A percentile compares a stretch with the other conserved stretches of the same genome.
phyloP scores from a whole-genome alignment of 2,797 vertebrate genomes.

The Mus spretus region DNA sequence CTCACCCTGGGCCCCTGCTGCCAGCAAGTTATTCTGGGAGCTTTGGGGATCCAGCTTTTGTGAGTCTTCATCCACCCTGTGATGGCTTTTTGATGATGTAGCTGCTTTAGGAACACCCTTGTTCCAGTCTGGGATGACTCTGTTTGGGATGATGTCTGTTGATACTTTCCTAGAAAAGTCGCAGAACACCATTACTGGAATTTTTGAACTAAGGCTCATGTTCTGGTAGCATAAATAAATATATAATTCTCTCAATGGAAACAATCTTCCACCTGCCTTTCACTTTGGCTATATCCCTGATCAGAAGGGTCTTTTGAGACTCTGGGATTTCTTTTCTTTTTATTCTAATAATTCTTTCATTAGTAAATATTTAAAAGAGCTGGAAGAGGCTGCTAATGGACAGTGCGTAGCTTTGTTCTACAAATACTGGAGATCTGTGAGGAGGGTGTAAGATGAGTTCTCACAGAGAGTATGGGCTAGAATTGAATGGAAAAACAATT shows the following conservation, averaged over 20 bases:
- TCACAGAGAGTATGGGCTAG: neutral
- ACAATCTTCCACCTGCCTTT: fast-evolving
- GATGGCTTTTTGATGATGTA: neutral
- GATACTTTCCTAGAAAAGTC: neutral
- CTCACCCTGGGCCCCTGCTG: too few species aligned
- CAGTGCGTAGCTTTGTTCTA: neutral
- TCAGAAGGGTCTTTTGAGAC: neutral
- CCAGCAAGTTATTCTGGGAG: too few species aligned
- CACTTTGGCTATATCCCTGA: neutral
- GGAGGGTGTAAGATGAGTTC: neutral
- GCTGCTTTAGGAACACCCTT: neutral
- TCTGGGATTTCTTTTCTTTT: neutral
- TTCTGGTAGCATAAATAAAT: neutral
- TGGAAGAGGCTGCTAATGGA: neutral
- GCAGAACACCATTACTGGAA: neutral
- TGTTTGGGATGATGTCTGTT: too few species aligned
- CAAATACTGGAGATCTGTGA: neutral
- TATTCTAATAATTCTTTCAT: neutral
- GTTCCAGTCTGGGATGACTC: neutral
- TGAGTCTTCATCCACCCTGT: too few species aligned
- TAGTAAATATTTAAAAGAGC: neutral
- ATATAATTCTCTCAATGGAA: neutral
- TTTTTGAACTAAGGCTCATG: neutral
- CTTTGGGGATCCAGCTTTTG: neutral
- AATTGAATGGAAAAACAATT: neutral